Conservation (phyloP, 2,797 vertebrate species). For the Serranus cabrilla region DNA sequence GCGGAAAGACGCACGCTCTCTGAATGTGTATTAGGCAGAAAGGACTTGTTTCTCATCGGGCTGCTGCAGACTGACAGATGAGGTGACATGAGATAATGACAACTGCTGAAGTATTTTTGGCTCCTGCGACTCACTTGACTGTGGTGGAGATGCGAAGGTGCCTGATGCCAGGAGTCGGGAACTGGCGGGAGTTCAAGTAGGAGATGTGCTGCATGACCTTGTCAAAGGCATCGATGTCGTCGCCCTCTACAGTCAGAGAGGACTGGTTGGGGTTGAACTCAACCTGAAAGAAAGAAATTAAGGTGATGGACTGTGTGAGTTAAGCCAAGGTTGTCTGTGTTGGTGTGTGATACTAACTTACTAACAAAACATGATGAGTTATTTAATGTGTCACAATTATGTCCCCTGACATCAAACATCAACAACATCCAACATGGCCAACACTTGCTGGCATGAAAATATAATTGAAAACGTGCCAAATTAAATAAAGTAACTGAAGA, state of each 20-base stretch:
- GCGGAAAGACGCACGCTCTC: constrained; percentile 5
- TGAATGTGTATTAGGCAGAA: constrained; percentile 31
- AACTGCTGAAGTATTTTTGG: not conserved
- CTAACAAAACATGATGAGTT: not conserved
- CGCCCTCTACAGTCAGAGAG: constrained; percentile 90
- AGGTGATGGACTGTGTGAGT: too few relatives aligned
- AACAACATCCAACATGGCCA: too few relatives aligned
- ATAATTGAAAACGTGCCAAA: too few relatives aligned
- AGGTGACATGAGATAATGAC: not conserved
- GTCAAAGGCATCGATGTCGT: constrained; percentile 91
- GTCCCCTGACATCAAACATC: too few relatives aligned
- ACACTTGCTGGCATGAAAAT: too few relatives aligned
- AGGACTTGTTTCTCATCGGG: not conserved
- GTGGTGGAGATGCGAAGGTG: constrained; percentile 91
- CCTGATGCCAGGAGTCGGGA: constrained; percentile 96
- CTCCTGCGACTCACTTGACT: constrained; percentile 86
- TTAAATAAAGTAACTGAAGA: too few relatives aligned
- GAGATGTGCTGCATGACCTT: constrained; percentile 96
- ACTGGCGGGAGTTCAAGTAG: constrained; percentile 97
- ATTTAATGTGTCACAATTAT: not conserved
- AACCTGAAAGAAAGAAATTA: constrained; percentile 83
- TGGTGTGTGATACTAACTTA: too few relatives aligned
- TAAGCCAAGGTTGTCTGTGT: too few relatives aligned
- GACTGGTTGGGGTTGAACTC: constrained; percentile 93
- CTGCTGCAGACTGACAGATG: constrained; percentile 33